These are phyloP conservation scores for Nannoperca australis DNA, from an alignment of 2,797 vertebrate genomes.

Conservation along the genomic window DNA sequence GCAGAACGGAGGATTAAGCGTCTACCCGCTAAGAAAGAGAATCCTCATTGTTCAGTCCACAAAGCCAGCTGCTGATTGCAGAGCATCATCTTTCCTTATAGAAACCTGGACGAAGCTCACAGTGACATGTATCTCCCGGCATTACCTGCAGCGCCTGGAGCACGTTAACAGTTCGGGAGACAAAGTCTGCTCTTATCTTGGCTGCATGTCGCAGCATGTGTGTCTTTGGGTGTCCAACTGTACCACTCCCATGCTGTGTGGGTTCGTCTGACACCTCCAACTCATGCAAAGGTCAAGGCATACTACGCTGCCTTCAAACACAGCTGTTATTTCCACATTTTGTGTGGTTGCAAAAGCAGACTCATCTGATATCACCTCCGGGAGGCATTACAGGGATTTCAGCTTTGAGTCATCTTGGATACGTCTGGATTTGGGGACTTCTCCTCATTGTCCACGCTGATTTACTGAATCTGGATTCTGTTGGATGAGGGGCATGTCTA, in stretches of 20 bases:
- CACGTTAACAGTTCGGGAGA: constrained; percentile 13
- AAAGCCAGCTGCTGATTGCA: constrained; percentile 56
- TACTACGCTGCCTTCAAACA: background rate
- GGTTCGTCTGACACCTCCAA: constrained; percentile 9
- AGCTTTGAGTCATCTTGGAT: constrained; percentile 26
- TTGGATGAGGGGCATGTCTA: constrained; percentile 5
- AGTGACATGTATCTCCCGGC: constrained; percentile 26
- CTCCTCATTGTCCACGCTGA: background rate
- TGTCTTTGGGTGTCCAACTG: constrained; percentile 14
- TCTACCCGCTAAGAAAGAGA: constrained; percentile 24
- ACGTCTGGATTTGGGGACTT: constrained; percentile 27
- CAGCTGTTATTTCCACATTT: constrained; percentile 6
- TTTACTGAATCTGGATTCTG: constrained; percentile 16
- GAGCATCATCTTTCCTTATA: constrained; percentile 55
- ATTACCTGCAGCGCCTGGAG: constrained; percentile 31
- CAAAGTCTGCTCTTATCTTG: constrained; percentile 19
- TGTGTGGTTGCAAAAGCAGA: background rate
- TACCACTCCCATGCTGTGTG: constrained; percentile 4
- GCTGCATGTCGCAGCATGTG: background rate
- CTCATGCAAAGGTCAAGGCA: constrained; percentile 21
- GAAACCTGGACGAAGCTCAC: constrained; percentile 14
- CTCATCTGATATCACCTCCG: constrained; percentile 13
- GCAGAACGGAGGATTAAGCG: constrained; percentile 12
- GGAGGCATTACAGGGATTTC: constrained; percentile 4
- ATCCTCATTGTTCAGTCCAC: constrained; percentile 58